phyloP scores from a whole-genome alignment of 1,140 invertebrate species.

The Agrypnia vestita region DNA sequence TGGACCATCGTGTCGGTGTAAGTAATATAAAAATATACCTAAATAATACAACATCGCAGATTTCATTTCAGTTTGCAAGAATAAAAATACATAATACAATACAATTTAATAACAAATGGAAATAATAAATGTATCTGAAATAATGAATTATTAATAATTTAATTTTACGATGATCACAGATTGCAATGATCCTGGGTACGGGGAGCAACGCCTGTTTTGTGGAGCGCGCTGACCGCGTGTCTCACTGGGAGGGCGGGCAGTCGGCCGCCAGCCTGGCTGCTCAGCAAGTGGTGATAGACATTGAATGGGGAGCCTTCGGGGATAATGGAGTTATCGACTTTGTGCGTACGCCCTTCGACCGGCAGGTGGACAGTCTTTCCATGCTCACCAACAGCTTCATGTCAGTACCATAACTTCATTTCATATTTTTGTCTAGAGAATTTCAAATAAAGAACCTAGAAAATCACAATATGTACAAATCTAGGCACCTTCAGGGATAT shows the following conservation, averaged over 20 bases:
- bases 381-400: slow-evolving; percentile 83
- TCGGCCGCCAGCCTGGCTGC: slow-evolving; percentile 45
- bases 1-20: slow-evolving; percentile 76
- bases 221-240: slow-evolving; percentile 77
- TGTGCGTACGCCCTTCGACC: slow-evolving; percentile 88
- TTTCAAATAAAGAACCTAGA: no score
- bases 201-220: slow-evolving; percentile 98
- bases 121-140: no score
- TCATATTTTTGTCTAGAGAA: no score
- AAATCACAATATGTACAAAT: no score
- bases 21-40: no score
- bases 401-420: slow-evolving; percentile 63
- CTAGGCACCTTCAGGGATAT: no score
- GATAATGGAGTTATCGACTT: slow-evolving; percentile 90
- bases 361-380: slow-evolving; percentile 85
- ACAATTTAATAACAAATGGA: no score
- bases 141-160: no score
- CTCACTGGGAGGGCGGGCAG: slow-evolving; percentile 63
- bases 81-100: no score
- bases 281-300: slow-evolving; percentile 75
- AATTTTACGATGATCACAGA: slow-evolving; percentile 62
- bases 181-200: slow-evolving; percentile 82
- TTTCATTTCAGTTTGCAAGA: no score
- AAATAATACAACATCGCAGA: no score
- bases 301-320: slow-evolving; percentile 98